Percentiles rank a stretch among this genome's conserved stretches.
Conservation (phyloP, 2,113 vertebrate species). For the Tichodroma muraria region DNA sequence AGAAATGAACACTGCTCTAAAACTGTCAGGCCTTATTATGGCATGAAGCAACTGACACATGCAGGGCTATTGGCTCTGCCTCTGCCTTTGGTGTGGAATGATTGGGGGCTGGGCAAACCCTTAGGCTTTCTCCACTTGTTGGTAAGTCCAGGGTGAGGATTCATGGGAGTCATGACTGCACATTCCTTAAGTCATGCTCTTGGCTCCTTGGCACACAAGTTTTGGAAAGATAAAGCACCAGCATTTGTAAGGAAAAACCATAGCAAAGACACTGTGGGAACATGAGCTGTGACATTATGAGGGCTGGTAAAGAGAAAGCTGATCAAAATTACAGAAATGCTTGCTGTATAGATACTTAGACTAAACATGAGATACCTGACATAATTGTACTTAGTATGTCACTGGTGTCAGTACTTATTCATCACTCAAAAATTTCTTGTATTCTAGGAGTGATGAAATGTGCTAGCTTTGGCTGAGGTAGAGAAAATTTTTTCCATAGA, state of each 20-base stretch:
- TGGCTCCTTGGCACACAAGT: not conserved
- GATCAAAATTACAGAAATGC: not conserved
- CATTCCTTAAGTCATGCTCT: not conserved
- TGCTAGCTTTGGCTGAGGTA: rapidly evolving
- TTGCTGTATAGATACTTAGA: not conserved
- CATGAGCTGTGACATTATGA: not conserved
- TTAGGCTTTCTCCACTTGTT: not conserved
- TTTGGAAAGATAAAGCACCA: not conserved
- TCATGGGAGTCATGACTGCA: not conserved
- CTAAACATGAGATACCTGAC: not conserved
- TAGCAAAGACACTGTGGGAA: not conserved
- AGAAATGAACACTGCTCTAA: not conserved
- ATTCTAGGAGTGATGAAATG: not conserved
- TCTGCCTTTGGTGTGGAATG: not conserved
- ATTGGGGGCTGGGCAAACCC: too few relatives aligned
- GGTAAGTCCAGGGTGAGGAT: not conserved
- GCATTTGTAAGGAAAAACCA: not conserved
- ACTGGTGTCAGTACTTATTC: rapidly evolving
- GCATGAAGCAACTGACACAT: not conserved
- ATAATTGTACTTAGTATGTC: not conserved
- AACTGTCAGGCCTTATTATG: not conserved
- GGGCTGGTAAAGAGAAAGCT: not conserved
- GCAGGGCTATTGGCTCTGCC: not conserved
- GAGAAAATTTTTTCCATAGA: not conserved
- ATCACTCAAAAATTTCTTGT: not conserved